Evolutionary conservation across 2,113 vertebrate species (phyloP).

Genomic region (Mirounga angustirostris): DNA sequence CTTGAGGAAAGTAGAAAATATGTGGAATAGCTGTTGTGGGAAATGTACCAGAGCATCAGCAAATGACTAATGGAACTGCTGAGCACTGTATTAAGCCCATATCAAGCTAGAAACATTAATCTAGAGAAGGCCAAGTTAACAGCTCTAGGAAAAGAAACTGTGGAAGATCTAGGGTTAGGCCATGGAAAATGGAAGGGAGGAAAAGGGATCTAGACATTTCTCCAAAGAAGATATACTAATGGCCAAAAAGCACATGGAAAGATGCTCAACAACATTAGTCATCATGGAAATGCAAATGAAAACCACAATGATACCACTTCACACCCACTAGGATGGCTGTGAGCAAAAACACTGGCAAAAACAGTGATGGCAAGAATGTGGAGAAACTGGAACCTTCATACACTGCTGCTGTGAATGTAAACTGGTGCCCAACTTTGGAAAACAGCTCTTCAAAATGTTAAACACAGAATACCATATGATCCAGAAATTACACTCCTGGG

Average conservation of each 20-base stretch:
- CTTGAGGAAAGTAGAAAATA: neutral
- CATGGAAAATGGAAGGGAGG: neutral
- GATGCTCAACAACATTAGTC: neutral
- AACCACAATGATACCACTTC: neutral
- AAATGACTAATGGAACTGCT: neutral
- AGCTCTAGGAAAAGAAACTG: neutral
- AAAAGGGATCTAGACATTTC: slow-evolving; percentile 6
- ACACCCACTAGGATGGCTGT: neutral
- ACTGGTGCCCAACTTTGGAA: neutral
- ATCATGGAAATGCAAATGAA: neutral
- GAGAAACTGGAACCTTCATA: neutral
- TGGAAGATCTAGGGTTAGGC: neutral
- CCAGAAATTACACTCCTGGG: neutral
- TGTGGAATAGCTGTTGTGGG: neutral
- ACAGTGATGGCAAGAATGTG: neutral
- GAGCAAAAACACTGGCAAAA: neutral
- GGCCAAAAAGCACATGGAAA: neutral
- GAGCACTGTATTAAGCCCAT: neutral
- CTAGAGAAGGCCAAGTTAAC: neutral
- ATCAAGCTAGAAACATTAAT: slow-evolving; percentile 13
- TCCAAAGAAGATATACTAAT: neutral
- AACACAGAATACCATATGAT: neutral
- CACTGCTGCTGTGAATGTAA: neutral
- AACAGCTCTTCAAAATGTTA: neutral
- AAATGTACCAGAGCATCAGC: neutral